Conservation (phyloP, 2,797 vertebrate species). For the Morus bassanus region DNA sequence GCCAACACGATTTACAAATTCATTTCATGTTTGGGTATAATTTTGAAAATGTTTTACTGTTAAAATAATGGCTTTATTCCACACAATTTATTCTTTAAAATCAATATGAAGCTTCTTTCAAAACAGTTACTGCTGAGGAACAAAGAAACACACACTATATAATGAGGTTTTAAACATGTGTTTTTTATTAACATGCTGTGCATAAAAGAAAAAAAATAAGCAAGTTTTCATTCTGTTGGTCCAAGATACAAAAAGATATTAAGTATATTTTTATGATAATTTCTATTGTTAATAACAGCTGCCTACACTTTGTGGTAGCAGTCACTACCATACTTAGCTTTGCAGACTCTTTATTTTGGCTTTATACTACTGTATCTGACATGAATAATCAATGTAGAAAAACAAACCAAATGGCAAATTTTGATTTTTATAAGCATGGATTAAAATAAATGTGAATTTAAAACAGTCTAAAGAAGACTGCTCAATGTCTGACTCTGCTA, state of each 20-base stretch:
- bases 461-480: constrained; percentile 15
- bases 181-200: not conserved
- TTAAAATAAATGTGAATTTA: constrained; percentile 27
- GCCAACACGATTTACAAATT: not conserved
- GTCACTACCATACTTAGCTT: not conserved
- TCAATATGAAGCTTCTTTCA: not conserved
- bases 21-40: not conserved
- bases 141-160: not conserved
- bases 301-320: not conserved
- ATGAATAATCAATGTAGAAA: not conserved
- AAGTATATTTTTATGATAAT: not conserved
- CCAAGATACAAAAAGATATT: not conserved
- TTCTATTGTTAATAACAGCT: not conserved
- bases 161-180: not conserved
- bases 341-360: not conserved
- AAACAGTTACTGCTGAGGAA: not conserved
- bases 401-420: not conserved
- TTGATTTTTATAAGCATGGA: not conserved
- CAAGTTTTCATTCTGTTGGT: not conserved
- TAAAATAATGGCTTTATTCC: constrained; percentile 5
- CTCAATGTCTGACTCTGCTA: not conserved
- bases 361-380: not conserved
- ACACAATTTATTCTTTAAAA: not conserved
- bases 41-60: not conserved
- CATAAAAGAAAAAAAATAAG: not conserved